Percentiles rank a stretch among this genome's conserved stretches.
Conservation (phyloP, 2,888 invertebrate species). For the Apocheima hispidaria region DNA sequence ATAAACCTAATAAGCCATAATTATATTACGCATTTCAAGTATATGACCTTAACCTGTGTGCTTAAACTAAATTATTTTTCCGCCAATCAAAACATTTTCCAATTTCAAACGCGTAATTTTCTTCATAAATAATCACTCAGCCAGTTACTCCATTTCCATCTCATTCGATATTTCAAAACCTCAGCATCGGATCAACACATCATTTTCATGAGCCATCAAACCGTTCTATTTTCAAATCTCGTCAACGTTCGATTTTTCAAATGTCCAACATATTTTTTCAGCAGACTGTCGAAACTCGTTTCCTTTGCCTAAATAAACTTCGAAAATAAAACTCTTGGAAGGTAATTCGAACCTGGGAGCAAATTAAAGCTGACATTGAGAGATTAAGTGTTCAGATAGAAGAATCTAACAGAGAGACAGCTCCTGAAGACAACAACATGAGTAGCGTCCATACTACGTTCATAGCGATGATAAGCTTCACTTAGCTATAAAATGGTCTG, state of each 20-base stretch:
- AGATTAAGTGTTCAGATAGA: constrained; percentile 69
- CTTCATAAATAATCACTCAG: not conserved
- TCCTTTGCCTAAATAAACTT: constrained; percentile 70
- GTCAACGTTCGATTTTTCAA: constrained; percentile 41
- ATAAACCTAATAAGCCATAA: too few species aligned
- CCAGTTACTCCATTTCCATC: not conserved
- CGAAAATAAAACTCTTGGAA: constrained; percentile 81
- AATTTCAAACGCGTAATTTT: constrained; percentile 1
- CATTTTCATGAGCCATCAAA: constrained; percentile 30
- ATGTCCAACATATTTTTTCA: constrained; percentile 62
- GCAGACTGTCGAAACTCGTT: constrained; percentile 75
- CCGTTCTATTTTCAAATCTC: constrained; percentile 37
- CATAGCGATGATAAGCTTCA: too few species aligned
- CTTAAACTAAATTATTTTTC: not conserved
- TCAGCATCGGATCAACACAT: constrained; percentile 27
- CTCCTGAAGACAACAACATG: not conserved
- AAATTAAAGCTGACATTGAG: constrained; percentile 85
- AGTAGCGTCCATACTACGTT: not conserved
- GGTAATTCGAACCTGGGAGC: constrained; percentile 80
- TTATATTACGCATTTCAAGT: too few species aligned
- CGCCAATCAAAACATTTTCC: constrained; percentile 1
- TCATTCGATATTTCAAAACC: constrained; percentile 23
- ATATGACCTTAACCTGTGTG: not conserved
- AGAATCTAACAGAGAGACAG: not conserved
- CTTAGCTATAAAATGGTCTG: too few species aligned